A percentile compares a stretch with the other conserved stretches of the same genome.
Conservation (phyloP, 2,888 invertebrate species). For the Oligia fasciuncula region DNA sequence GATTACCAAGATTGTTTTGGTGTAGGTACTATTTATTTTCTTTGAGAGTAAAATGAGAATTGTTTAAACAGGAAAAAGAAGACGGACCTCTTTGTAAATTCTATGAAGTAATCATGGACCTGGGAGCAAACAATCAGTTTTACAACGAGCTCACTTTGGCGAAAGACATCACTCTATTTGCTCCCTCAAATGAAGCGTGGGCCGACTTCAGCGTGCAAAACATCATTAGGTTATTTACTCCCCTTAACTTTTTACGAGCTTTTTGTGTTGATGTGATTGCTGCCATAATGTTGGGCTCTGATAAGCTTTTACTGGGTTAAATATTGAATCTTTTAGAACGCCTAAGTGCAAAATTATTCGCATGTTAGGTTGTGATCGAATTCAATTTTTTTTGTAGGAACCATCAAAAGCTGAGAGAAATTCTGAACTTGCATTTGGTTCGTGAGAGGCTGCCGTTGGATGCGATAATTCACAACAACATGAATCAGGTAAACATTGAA, state of each 20-base stretch:
- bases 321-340: slow-evolving; percentile 16
- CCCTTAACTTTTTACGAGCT: slow-evolving; percentile 46
- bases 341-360: slow-evolving; percentile 3
- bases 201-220: slow-evolving; percentile 93
- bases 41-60: slow-evolving; percentile 49
- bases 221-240: slow-evolving; percentile 89
- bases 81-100: slow-evolving; percentile 94
- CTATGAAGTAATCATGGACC: slow-evolving; percentile 94
- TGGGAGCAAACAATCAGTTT: slow-evolving; percentile 92
- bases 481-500: slow-evolving; percentile 90
- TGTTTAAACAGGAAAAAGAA: slow-evolving; percentile 82
- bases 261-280: slow-evolving; percentile 55
- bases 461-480: slow-evolving; percentile 93
- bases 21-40: slow-evolving; percentile 38
- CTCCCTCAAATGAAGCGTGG: slow-evolving; percentile 97
- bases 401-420: slow-evolving; percentile 93
- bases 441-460: slow-evolving; percentile 94
- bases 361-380: slow-evolving; percentile 1
- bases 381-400: slow-evolving; percentile 84
- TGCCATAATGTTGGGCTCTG: slow-evolving; percentile 31
- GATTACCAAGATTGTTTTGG: slow-evolving; percentile 53
- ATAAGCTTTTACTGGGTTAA: slow-evolving; percentile 25
- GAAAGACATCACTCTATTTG: slow-evolving; percentile 95
- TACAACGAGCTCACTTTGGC: slow-evolving; percentile 92
- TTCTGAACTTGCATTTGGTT: slow-evolving; percentile 95